Evolutionary conservation across 2,888 invertebrate species (phyloP), one percentile per base, ranked within the genome.

Genomic region (Odontothrips loti): DNA sequence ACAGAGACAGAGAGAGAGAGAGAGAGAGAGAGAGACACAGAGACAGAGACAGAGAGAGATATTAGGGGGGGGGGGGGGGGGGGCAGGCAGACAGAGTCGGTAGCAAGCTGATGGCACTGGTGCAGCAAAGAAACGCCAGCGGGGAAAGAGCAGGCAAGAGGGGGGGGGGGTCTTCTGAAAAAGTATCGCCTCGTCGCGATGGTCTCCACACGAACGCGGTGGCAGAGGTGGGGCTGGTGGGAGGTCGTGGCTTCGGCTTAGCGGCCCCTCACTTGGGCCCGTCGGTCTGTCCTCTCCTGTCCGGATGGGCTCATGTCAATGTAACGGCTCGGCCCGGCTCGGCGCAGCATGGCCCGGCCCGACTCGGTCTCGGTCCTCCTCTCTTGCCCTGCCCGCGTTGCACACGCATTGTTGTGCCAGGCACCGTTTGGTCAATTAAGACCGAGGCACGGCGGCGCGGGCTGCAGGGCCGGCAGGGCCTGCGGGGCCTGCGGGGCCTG

Each of bases 41-140:
- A n/a, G n/a, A n/a, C n/a, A n/a, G n/a, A n/a, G n/a, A n/a, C n/a
- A n/a, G n/a, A n/a, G n/a, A n/a, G n/a, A n/a, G n/a, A n/a, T n/a
- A n/a, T n/a, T n/a, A n/a, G 48, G 48, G 48, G 48, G 10, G 48
- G 48, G 48, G 48, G 10, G 48, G 48, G 48, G 48, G 10, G 48
- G 48, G 63, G 81, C 84, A 82, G 83, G 83, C 84, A 85, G 83
- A 84, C 85, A 84, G 85, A 85, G 85, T 83, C 85, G 85, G 85
- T 85, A 47, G 48, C 75, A 34, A 68, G 58, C 34, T 2, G 34
- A 43, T 43, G 34, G 34, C 34, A 43, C 34, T 43, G 6, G 34
- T 2, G 34, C 34, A 4, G 34, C 34, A 4, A 43, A 43, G 34
- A 43, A 43, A 43, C 34, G 34, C 34, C 34, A 43, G 2, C 34